Evolutionary conservation across 35 echinoderm and acorn worm species (phyloP), one percentile per base, ranked within the genome.

Genomic region (Eucidaris tribuloides): DNA sequence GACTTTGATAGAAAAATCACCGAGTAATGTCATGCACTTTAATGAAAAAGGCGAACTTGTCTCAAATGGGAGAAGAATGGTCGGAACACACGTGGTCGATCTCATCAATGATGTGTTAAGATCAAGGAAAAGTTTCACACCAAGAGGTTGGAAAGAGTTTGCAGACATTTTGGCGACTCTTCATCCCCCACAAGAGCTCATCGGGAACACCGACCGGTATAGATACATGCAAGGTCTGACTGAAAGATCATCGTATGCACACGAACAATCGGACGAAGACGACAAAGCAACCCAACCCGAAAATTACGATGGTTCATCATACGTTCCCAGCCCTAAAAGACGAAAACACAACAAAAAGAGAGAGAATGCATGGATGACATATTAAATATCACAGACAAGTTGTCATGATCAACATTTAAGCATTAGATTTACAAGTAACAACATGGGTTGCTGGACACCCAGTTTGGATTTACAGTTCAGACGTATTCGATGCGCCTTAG

Each of bases 381-480:
- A 85, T 85, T 85, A 49, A 77, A 56, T 31, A 72, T 34, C 20
- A 1, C 20, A 1, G 1, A 2, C 18, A 55, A 7, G 0, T 40
- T 5, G 4, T 17, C 3, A 33, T 7, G 2, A 18, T 25, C 42
- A 1, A 76, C 65, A 85, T 77, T 85, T 65, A 15, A 4, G 3
- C 7, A 1, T 4, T 27, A n/a, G 23, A 61, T 30, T 4, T 2
- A 22, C 77, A 3, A 23, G 14, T 0, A 66, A 2, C 83, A 85
- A 35, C 83, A 85, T 85, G 83, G 83, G 70, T n/a, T 85, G 83
- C 43, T 85, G 63, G 40, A 65, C 65, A 1, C 71, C 71, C 27
- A 19, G 49, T 1, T 62, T 64, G n/a, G 36, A 43, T 24, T 19
- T 62, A 22, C n/a, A 59, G 9, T 25, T 78, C 0, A 20, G 58